Evolutionary conservation across 2,888 invertebrate species (phyloP).

Genomic region (Drosophila mimetica): DNA sequence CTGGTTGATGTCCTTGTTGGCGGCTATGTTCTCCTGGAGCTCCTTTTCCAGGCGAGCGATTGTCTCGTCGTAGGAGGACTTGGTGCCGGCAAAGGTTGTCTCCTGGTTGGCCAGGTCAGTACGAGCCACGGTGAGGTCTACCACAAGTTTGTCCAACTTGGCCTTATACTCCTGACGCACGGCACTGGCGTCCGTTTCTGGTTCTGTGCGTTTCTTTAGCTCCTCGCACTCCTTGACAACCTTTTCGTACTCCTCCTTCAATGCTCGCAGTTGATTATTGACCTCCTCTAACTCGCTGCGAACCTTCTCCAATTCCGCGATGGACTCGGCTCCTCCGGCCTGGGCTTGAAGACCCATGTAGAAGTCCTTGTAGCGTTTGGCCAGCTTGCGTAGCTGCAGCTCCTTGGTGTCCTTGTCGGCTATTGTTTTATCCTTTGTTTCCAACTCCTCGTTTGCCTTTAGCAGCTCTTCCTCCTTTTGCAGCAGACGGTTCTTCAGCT

Average conservation of each 20-base stretch:
- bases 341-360: conserved; percentile 88
- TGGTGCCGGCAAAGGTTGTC: conserved; percentile 86
- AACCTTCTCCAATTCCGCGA: conserved; percentile 84
- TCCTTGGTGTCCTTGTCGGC: conserved; percentile 89
- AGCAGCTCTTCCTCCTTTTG: conserved; percentile 87
- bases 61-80: conserved; percentile 89
- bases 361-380: conserved; percentile 95
- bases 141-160: conserved; percentile 80
- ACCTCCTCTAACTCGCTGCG: conserved; percentile 86
- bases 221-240: conserved; percentile 86
- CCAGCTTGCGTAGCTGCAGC: conserved; percentile 92
- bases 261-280: conserved; percentile 81
- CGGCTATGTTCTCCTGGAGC: conserved; percentile 87
- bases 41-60: conserved; percentile 90
- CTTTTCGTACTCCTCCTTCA: conserved; percentile 60
- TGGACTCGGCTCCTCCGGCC: conserved; percentile 68
- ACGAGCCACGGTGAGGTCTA: conserved; percentile 85
- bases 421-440: conserved; percentile 88
- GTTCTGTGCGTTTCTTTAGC: conserved; percentile 88
- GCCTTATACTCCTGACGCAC: conserved; percentile 89
- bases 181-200: conserved; percentile 88
- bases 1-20: conserved; percentile 86
- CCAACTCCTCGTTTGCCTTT: conserved; percentile 88
- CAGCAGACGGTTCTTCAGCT: conserved; percentile 87
- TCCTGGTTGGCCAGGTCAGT: conserved; percentile 86